A percentile compares a stretch with the other conserved stretches of the same genome.
These are phyloP conservation scores for Rhagonycha lutea DNA, from an alignment of 2,888 invertebrate species.

Conservation along the genomic window DNA sequence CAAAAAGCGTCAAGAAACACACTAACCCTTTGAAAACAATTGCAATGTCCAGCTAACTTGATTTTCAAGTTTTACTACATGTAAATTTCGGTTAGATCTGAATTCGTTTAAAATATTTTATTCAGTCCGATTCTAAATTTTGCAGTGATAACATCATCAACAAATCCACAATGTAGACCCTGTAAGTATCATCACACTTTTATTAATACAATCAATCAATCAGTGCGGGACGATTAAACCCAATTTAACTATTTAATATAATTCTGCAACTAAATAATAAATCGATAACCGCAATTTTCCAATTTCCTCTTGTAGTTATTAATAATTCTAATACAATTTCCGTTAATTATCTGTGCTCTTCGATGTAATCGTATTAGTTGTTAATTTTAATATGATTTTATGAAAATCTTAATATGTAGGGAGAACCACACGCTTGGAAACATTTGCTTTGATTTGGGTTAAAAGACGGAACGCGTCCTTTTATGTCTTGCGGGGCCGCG, in stretches of 20 bases:
- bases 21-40: conserved; percentile 43
- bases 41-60: conserved; percentile 51
- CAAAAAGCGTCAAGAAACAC: conserved; percentile 34
- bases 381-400: conserved; percentile 53
- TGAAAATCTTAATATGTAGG: conserved; percentile 38
- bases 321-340: conserved; percentile 48
- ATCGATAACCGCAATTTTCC: conserved; percentile 29
- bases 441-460: conserved; percentile 22
- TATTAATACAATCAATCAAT: conserved; percentile 5
- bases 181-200: conserved; percentile 4
- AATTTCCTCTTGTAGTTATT: conserved; percentile 30
- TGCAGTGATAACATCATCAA: conserved; percentile 44
- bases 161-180: not conserved
- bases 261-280: conserved; percentile 21
- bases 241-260: conserved; percentile 15
- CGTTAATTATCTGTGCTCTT: conserved; percentile 50
- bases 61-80: conserved; percentile 50
- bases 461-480: conserved; percentile 10
- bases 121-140: conserved; percentile 50
- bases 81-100: conserved; percentile 37
- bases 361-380: conserved; percentile 50
- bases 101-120: conserved; percentile 38
- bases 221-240: not conserved
- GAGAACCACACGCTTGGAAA: conserved; percentile 23
- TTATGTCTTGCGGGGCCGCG: not conserved